phyloP scores from a whole-genome alignment of 2,888 invertebrate genomes.

The Himalopsyche tibetana region DNA sequence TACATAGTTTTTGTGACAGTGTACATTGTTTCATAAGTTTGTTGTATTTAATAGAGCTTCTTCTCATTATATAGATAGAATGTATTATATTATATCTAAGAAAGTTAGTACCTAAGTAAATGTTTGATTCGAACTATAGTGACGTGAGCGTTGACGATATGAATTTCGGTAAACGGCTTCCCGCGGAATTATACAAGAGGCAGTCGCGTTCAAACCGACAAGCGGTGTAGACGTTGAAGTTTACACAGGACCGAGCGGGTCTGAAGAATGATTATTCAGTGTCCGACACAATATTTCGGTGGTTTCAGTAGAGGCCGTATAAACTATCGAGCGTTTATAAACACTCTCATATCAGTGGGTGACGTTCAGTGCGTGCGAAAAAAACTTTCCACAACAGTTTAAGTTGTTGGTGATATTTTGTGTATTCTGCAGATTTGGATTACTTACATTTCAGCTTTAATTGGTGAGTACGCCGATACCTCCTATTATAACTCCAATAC shows the following conservation, averaged over 20 bases:
- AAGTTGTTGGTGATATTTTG: conserved; percentile 67
- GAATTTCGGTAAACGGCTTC: conserved; percentile 35
- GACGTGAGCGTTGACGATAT: not conserved
- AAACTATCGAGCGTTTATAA: conserved; percentile 58
- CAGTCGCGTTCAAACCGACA: conserved; percentile 60
- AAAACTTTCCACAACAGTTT: conserved; percentile 79
- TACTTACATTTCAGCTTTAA: conserved; percentile 57
- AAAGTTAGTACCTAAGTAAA: too few relatives aligned
- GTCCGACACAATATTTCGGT: conserved; percentile 62
- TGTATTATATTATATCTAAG: too few relatives aligned
- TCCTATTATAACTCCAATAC: too few relatives aligned
- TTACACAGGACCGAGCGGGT: conserved; percentile 59
- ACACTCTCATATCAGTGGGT: conserved; percentile 74
- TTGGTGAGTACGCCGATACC: conserved; percentile 47
- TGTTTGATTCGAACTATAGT: not conserved
- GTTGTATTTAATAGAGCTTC: too few relatives aligned
- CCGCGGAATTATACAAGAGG: conserved; percentile 39
- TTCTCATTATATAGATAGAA: too few relatives aligned
- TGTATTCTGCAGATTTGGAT: conserved; percentile 56
- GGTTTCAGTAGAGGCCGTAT: conserved; percentile 60
- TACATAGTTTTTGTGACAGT: too few relatives aligned
- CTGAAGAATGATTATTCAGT: conserved; percentile 63
- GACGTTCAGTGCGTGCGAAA: conserved; percentile 78
- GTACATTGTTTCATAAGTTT: too few relatives aligned
- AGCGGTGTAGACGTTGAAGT: conserved; percentile 54